Evolutionary conservation across 2,888 invertebrate genomes (phyloP).

Genomic region (Drosophila lacicola): DNA sequence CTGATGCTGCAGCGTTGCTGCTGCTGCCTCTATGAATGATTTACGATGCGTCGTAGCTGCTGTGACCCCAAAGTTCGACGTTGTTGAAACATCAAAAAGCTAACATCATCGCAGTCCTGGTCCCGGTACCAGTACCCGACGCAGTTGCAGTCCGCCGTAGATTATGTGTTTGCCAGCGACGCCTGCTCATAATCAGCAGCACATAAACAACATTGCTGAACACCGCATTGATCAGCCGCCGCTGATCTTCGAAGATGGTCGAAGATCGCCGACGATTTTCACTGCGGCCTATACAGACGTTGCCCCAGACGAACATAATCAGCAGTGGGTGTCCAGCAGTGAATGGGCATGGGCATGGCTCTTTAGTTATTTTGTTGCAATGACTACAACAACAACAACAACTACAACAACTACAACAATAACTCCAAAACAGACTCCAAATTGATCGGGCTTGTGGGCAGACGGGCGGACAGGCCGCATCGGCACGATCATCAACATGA

Average conservation of each 20-base stretch:
- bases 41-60: conserved; percentile 81
- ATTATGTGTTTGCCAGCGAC: conserved; percentile 72
- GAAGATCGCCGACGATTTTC: conserved; percentile 57
- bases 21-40: conserved; percentile 79
- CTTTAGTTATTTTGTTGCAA: conserved; percentile 28
- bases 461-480: background rate
- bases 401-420: background rate
- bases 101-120: conserved; percentile 46
- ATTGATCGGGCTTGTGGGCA: conserved; percentile 9
- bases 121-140: conserved; percentile 2
- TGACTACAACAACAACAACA: conserved; percentile 9
- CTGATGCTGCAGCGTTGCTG: conserved; percentile 22
- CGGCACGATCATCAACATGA: conserved; percentile 59
- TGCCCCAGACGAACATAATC: conserved; percentile 69
- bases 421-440: background rate
- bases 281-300: conserved; percentile 56
- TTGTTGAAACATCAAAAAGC: conserved; percentile 79
- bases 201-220: conserved; percentile 76
- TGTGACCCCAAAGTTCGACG: conserved; percentile 77
- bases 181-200: conserved; percentile 80
- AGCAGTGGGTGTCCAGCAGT: conserved; percentile 73
- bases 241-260: conserved; percentile 50
- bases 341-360: conserved; percentile 43
- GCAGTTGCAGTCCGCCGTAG: conserved; percentile 28
- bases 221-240: conserved; percentile 68